Base-by-base conservation (phyloP, 2,888 invertebrate species). In the Limnephilus auricula region DNA sequence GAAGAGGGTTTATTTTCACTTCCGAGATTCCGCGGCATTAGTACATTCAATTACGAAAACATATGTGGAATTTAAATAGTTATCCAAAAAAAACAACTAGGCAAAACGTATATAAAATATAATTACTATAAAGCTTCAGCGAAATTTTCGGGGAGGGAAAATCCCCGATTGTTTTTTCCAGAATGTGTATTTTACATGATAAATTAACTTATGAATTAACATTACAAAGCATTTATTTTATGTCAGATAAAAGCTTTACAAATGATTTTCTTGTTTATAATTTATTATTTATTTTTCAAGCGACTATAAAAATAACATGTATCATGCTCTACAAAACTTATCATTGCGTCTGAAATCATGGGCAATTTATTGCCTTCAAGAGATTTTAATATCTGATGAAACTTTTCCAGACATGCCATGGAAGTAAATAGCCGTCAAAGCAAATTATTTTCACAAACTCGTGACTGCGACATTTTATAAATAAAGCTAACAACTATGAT, bases 81-180 rank as follows among this genome's bases (percentile, higher is more conserved):
- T n/a, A n/a, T n/a, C n/a, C n/a, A n/a, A n/a, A n/a, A n/a, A n/a
- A n/a, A n/a, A n/a, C n/a, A n/a, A n/a, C n/a, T n/a, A n/a, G n/a
- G n/a, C n/a, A n/a, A n/a, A n/a, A n/a, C n/a, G n/a, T n/a, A n/a
- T n/a, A n/a, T n/a, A n/a, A n/a, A n/a, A n/a, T n/a, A n/a, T n/a
- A n/a, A n/a, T n/a, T n/a, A n/a, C n/a, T n/a, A n/a, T 5, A 34
- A 4, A 34, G 32, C 30, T 90, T 89, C 92, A 92, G 91, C 91
- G 90, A 91, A 90, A 90, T 90, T 92, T 90, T 91, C 90, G 91
- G 92, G 32, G 92, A 45, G 89, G 89, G 78, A 34, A 90, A 34
- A 88, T 2, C 1, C 30, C 31, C 30, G 15, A n/a, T 5, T 65
- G 0, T n/a, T 65, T n/a, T 65, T 65, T 65, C n/a, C 65, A 25